Conservation (phyloP, 2,888 invertebrate genomes). For the Ophioninae sp. region DNA sequence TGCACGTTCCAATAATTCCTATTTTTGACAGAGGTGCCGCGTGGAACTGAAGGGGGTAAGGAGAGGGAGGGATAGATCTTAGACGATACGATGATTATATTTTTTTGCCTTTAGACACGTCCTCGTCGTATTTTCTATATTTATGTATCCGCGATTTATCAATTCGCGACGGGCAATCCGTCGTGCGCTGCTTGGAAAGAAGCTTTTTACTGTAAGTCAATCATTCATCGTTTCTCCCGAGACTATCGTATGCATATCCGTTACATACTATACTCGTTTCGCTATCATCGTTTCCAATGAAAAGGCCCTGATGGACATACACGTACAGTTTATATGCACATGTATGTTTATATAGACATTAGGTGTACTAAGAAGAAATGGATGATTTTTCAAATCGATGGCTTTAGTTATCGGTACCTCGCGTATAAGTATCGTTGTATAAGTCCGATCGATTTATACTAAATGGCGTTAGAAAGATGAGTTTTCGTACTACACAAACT, state of each 20-base stretch:
- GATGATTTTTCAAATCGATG: too few species aligned
- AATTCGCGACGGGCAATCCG: conserved; percentile 59
- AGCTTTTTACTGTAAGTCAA: conserved; percentile 58
- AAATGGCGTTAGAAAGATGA: too few species aligned
- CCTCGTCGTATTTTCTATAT: conserved; percentile 26
- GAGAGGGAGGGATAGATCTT: conserved; percentile 19
- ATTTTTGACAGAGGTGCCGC: neutral
- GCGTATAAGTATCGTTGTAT: too few species aligned
- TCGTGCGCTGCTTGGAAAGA: conserved; percentile 52
- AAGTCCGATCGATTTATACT: too few species aligned
- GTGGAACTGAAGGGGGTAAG: neutral
- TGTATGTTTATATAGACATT: neutral
- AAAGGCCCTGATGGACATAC: neutral
- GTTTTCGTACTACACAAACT: too few species aligned
- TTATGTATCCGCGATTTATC: conserved; percentile 54
- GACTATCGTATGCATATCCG: conserved; percentile 30
- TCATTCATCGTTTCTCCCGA: conserved; percentile 59
- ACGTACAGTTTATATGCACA: neutral
- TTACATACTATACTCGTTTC: conserved; percentile 17
- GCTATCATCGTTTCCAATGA: neutral
- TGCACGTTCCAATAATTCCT: too few species aligned
- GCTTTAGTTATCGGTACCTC: too few species aligned
- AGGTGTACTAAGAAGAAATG: too few species aligned
- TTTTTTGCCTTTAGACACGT: conserved; percentile 34
- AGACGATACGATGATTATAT: conserved; percentile 51